phyloP scores from a whole-genome alignment of 1,140 invertebrate species.

The Magallana gigas region DNA sequence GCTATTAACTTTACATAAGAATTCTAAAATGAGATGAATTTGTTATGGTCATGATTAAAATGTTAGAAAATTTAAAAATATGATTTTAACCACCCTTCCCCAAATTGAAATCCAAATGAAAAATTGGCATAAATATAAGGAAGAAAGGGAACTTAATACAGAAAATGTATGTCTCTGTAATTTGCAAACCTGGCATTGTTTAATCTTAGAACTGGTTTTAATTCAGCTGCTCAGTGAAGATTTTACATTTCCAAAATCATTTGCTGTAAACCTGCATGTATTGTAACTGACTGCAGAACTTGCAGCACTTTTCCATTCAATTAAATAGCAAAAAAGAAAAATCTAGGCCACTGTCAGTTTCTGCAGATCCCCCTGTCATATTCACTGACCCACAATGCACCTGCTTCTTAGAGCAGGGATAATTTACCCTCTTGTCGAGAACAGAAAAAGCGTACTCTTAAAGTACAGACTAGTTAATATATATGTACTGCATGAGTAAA shows the following conservation, averaged over 20 bases:
- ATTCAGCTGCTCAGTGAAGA: too few relatives aligned
- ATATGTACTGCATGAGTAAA: not conserved
- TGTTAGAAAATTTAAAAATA: too few relatives aligned
- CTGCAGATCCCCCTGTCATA: slow-evolving; percentile 8
- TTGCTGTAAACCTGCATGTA: not conserved
- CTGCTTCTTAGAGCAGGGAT: not conserved
- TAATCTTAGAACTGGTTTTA: too few relatives aligned
- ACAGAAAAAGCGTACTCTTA: not conserved
- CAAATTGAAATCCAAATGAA: too few relatives aligned
- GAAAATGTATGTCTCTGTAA: too few relatives aligned
- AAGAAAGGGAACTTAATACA: too few relatives aligned
- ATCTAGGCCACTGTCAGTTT: slow-evolving; percentile 12
- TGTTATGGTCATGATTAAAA: too few relatives aligned
- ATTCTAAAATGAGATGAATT: too few relatives aligned
- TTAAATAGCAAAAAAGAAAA: not conserved
- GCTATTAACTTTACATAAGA: too few relatives aligned
- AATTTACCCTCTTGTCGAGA: slow-evolving; percentile 7
- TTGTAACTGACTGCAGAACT: not conserved
- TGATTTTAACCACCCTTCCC: too few relatives aligned
- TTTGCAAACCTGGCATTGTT: too few relatives aligned
- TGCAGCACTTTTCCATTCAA: not conserved
- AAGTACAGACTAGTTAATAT: not conserved
- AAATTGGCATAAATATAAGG: too few relatives aligned
- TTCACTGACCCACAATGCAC: slow-evolving; percentile 26
- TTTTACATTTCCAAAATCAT: not conserved